Evolutionary conservation across 2,113 vertebrate species (phyloP).

Genomic region (Dolichallabes microphthalmus): DNA sequence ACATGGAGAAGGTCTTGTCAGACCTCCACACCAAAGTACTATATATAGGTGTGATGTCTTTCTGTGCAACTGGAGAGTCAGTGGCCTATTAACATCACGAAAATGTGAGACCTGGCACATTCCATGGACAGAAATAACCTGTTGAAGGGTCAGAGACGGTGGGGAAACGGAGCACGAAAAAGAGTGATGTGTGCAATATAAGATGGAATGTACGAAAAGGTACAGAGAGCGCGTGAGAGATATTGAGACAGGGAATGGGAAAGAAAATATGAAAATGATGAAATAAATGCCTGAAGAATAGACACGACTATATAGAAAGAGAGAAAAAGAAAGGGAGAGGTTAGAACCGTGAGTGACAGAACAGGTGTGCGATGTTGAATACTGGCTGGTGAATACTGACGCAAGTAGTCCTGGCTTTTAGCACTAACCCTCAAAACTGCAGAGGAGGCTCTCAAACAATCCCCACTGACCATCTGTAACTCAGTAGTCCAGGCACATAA

Average conservation of each 20-base stretch:
- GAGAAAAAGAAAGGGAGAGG: constrained; percentile 34
- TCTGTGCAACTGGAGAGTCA: constrained; percentile 74
- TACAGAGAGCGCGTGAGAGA: constrained; percentile 50
- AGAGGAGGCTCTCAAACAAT: constrained; percentile 15
- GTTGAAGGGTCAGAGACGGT: constrained; percentile 53
- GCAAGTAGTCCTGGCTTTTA: constrained; percentile 35
- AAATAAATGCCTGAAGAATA: background rate
- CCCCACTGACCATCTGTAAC: background rate
- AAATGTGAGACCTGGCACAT: constrained; percentile 79
- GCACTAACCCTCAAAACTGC: constrained; percentile 11
- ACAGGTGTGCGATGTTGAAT: constrained; percentile 69
- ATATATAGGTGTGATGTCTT: constrained; percentile 78
- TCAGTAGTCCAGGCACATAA: background rate
- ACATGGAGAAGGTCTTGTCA: constrained; percentile 45
- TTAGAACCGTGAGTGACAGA: constrained; percentile 67
- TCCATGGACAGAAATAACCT: constrained; percentile 77
- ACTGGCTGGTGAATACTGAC: constrained; percentile 33
- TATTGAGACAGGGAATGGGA: background rate
- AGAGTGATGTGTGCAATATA: constrained; percentile 18
- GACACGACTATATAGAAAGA: background rate
- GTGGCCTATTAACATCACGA: constrained; percentile 72
- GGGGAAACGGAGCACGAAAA: constrained; percentile 38
- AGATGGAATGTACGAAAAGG: constrained; percentile 24
- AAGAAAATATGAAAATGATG: background rate
- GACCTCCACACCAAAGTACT: constrained; percentile 48